These are phyloP conservation scores for Ibidorhyncha struthersii DNA, from an alignment of 2,113 vertebrate genomes.

Conservation along the genomic window DNA sequence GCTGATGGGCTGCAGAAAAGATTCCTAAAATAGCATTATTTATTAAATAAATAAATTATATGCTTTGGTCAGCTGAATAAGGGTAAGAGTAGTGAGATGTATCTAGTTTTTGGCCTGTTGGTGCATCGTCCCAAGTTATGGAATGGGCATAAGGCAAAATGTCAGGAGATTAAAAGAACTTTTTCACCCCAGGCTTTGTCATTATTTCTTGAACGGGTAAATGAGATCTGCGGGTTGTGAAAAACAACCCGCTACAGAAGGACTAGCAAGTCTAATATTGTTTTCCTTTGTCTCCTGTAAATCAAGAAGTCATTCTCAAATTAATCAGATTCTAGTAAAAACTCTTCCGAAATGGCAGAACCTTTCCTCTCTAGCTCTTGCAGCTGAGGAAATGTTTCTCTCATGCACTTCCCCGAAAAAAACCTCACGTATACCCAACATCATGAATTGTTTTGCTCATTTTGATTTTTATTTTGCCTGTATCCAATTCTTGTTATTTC, in stretches of 20 bases:
- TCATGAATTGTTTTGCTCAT: not conserved
- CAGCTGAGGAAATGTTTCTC: not conserved
- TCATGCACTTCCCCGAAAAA: not conserved
- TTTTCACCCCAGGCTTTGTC: not conserved
- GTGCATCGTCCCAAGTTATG: not conserved
- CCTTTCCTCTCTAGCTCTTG: not conserved
- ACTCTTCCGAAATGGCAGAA: not conserved
- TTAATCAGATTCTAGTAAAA: not conserved
- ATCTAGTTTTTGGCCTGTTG: not conserved
- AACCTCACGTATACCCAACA: rapidly evolving
- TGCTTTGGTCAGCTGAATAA: not conserved
- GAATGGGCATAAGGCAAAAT: not conserved
- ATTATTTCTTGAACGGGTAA: not conserved
- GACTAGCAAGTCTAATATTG: not conserved
- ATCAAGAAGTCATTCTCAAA: not conserved
- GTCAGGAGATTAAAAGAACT: not conserved
- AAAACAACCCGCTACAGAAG: not conserved
- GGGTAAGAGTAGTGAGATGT: not conserved
- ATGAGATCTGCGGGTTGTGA: not conserved
- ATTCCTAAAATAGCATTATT: too few relatives aligned
- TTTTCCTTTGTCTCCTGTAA: not conserved
- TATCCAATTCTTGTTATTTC: not conserved
- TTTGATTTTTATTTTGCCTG: not conserved
- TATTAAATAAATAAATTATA: not conserved
- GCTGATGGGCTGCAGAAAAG: not conserved